Evolutionary conservation across 2,888 invertebrate species (phyloP).

Genomic region (Heterodera filipjevi): DNA sequence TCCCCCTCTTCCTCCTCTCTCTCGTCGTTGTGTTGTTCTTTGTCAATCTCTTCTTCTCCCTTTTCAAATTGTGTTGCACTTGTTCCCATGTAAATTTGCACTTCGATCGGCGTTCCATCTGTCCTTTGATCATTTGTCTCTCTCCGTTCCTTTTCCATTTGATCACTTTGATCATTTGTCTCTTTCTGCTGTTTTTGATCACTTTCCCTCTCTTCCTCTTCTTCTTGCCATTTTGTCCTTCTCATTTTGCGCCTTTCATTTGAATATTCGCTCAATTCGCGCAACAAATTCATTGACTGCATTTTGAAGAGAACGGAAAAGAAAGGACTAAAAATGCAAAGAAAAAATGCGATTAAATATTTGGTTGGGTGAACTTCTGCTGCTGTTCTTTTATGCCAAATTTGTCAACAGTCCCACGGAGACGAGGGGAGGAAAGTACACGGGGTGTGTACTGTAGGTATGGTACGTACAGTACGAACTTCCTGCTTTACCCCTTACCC

Average conservation of each 20-base stretch:
- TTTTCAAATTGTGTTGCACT: neutral
- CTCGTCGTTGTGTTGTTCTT: conserved; percentile 40
- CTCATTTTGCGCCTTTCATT: neutral
- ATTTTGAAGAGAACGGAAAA: neutral
- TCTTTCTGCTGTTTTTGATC: neutral
- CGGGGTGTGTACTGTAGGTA: no score
- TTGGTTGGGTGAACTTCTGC: no score
- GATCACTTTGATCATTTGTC: neutral
- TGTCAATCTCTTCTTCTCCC: conserved; percentile 26
- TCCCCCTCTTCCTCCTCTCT: neutral
- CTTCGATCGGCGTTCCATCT: neutral
- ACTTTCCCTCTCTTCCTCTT: neutral
- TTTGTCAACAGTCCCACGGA: no score
- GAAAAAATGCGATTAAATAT: no score
- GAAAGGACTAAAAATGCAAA: no score
- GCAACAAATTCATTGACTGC: conserved; percentile 11
- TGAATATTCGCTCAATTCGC: neutral
- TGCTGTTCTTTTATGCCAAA: neutral
- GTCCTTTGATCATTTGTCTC: neutral
- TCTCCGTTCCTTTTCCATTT: neutral
- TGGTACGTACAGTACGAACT: no score
- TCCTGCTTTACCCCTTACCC: no score
- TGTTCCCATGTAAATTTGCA: neutral
- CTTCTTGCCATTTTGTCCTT: neutral
- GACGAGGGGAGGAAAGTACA: no score